phyloP scores from a whole-genome alignment of 2,888 invertebrate genomes.

The Barypeithes pellucidus region DNA sequence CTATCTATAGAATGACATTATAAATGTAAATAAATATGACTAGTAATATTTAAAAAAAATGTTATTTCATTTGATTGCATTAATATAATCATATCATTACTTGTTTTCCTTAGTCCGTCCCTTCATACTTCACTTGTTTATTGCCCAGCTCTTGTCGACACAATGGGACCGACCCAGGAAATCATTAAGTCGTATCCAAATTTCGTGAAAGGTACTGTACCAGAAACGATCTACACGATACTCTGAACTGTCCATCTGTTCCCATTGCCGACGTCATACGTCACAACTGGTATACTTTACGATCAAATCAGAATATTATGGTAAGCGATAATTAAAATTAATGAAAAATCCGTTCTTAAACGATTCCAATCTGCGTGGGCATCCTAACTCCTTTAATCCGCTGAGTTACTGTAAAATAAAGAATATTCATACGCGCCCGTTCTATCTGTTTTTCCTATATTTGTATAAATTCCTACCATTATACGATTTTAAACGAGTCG shows the following conservation, averaged over 20 bases:
- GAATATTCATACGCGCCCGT: neutral
- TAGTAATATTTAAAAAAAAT: no score
- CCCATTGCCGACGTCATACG: neutral
- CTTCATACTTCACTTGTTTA: no score
- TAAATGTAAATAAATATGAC: no score
- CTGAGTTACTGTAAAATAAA: slow-evolving; percentile 15
- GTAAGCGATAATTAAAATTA: slow-evolving; percentile 1
- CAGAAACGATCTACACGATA: neutral
- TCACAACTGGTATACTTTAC: neutral
- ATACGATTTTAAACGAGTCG: slow-evolving; percentile 8
- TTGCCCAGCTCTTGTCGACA: no score
- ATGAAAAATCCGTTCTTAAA: slow-evolving; percentile 1
- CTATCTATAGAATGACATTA: no score
- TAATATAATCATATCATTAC: no score
- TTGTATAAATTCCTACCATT: slow-evolving; percentile 23
- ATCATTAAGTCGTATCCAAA: no score
- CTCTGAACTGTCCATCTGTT: neutral
- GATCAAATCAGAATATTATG: neutral
- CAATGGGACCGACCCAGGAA: no score
- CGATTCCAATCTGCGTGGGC: slow-evolving; percentile 9
- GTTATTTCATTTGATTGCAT: no score
- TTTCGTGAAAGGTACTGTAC: no score
- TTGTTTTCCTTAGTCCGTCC: no score
- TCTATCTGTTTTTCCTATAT: slow-evolving; percentile 17
- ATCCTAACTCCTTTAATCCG: neutral